Evolutionary conservation across 2,888 invertebrate genomes (phyloP).

Genomic region (Chromoteleia sp.): DNA sequence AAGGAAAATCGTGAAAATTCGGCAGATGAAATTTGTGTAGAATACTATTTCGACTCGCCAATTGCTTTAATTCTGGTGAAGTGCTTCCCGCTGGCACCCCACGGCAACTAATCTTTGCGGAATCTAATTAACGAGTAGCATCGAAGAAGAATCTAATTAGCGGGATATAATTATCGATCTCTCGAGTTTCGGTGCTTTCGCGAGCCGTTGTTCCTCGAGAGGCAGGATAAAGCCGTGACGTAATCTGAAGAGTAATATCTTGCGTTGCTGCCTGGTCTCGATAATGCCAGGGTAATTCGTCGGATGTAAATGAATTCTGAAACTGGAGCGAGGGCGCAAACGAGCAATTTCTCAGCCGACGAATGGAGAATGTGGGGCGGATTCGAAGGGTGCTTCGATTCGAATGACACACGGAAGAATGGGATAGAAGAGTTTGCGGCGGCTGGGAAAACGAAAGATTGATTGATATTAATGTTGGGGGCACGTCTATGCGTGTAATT

Average conservation of each 20-base stretch:
- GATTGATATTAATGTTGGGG: conserved; percentile 66
- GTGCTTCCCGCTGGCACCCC: conserved; percentile 34
- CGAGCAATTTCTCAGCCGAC: conserved; percentile 73
- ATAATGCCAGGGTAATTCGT: conserved; percentile 73
- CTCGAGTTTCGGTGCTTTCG: conserved; percentile 40
- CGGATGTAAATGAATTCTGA: conserved; percentile 77
- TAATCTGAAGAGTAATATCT: conserved; percentile 71
- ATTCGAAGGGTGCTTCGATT: conserved; percentile 58
- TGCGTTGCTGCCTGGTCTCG: conserved; percentile 67
- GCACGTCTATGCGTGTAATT: conserved; percentile 39
- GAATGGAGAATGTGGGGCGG: conserved; percentile 68
- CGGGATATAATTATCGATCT: conserved; percentile 70
- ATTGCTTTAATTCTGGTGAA: conserved; percentile 48
- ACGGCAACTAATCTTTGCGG: conserved; percentile 68
- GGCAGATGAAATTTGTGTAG: conserved; percentile 11
- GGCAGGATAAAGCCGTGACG: conserved; percentile 61
- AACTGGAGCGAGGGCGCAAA: conserved; percentile 61
- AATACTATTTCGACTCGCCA: conserved; percentile 6
- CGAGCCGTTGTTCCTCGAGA: conserved; percentile 55
- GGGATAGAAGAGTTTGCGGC: conserved; percentile 40
- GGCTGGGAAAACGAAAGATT: conserved; percentile 61
- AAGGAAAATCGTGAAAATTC: conserved; percentile 21
- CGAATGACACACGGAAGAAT: conserved; percentile 42
- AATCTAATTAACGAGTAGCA: conserved; percentile 72
- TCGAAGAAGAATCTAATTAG: conserved; percentile 73